Evolutionary conservation across 1,140 invertebrate species (phyloP), one percentile per base, ranked within the genome.

Genomic region (Thaumetopoea pityocampa): DNA sequence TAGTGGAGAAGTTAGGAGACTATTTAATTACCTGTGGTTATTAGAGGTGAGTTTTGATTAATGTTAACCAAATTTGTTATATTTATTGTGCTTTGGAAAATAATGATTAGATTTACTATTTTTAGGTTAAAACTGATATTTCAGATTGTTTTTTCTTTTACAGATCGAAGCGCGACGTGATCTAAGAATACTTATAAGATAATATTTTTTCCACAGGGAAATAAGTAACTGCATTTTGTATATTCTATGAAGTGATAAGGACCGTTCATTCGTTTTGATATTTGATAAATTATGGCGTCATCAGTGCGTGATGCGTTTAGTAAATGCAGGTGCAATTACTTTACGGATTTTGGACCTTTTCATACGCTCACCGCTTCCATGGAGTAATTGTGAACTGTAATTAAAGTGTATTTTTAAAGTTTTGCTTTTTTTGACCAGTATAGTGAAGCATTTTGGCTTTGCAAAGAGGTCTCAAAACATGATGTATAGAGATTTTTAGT

Each of bases 1-100:
- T 96, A 85, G 94, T 96, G 84, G 95, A 96, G 91, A 96, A 96
- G 89, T 90, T 96, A 90, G 94, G 95, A 88, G 95, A 96, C 87
- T 96, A 96, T 91, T 91, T 96, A 90, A 90, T 96, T 88, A 92
- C 89, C 88, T 95, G 94, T 89, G 94, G 94, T 90, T 96, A 94
- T 92, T 96, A 96, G 90, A 89, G 82, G 85, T 83, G 43, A 73
- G 67, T 53, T 48, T 22, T 26, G 18, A 9, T 15, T 28, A 23
- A 17, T 2, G 18, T 7, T 3, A 6, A 3, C 4, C 9, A 16
- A 8, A 9, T 10, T n/a, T 8, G 8, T 19, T 43, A 37, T 8
- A 14, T 2, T 7, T 20, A 24, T 38, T 10, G 6, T 22, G 5
- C 6, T 16, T 7, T 33, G 5, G 1, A 11, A 3, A 16, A 19